Percentiles rank a stretch among this genome's conserved stretches.
Conservation (phyloP, 2,113 vertebrate species). For the Mirounga angustirostris region DNA sequence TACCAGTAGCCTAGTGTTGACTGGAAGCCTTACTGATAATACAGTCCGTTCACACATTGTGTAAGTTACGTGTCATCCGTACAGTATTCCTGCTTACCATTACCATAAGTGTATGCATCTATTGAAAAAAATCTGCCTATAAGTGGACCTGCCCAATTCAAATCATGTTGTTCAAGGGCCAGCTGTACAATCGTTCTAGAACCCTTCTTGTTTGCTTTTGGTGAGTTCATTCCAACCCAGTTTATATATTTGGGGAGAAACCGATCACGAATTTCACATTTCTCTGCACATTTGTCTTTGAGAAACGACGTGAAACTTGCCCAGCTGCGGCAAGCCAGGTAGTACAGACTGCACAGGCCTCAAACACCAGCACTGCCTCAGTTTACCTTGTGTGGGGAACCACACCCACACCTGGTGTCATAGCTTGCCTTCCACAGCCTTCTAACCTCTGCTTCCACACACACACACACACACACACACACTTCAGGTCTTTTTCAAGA, state of each 20-base stretch:
- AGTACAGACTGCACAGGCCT: background rate
- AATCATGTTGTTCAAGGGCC: background rate
- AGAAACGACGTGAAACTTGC: background rate
- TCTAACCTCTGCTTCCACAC: background rate
- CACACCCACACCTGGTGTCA: background rate
- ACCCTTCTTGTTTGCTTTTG: background rate
- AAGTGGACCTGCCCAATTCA: background rate
- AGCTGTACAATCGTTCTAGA: background rate
- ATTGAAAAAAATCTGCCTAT: background rate
- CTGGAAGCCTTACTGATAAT: background rate
- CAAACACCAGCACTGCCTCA: no score
- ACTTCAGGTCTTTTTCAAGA: background rate
- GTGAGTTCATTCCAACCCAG: background rate
- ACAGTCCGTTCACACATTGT: background rate
- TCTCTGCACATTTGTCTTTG: background rate
- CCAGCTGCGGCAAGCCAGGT: background rate
- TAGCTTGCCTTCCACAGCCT: background rate
- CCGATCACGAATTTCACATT: background rate
- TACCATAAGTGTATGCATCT: background rate
- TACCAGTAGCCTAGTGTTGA: background rate
- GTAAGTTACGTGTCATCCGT: background rate
- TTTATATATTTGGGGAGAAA: background rate
- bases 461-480: background rate
- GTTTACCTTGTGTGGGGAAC: background rate
- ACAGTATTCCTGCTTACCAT: background rate